Base-by-base conservation (phyloP, 1,140 invertebrate genomes). In the Holcopasites calliopsidis region DNA sequence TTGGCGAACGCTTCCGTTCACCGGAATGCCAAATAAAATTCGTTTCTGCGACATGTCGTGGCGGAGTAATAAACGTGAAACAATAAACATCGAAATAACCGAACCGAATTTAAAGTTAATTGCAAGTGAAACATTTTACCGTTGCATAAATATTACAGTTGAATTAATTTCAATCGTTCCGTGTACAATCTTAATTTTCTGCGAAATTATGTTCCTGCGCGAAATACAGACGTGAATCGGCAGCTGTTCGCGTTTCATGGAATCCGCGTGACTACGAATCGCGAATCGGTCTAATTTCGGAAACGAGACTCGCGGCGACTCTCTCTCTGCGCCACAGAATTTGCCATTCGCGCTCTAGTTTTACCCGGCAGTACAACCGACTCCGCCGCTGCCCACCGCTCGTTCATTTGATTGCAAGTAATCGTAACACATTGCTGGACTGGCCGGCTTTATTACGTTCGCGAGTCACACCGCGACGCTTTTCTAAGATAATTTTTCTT, bases 381-480 rank as follows among this genome's bases (percentile, higher is more conserved):
- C 49, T 64, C 31, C 60, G 28, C 40, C n/a, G 40, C 23, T 28
- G 6, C 21, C 16, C 55, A 42, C 40, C 40, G 60, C 49, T 64
- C 49, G 60, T 64, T 64, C 60, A 31, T 64, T 64, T 64, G 40
- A 31, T 64, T 42, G 60, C 60, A 64, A 64, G 60, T 64, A 60
- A 60, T 33, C 33, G 57, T 60, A 16, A 64, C 42, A 31, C 23
- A 28, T 47, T 28, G 23, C 16, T 26, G 28, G 33, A 38, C 21
- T 38, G 21, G 7, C 57, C 2, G 16, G 10, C 31, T 26, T 1
- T 18, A 21, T 16, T 5, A 5, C 28, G 3, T 7, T 2, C 7
- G 7, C n/a, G n/a, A n/a, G n/a, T n/a, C n/a, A n/a, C n/a, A n/a
- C n/a, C n/a, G n/a, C n/a, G n/a, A n/a, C n/a, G n/a, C n/a, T n/a